Evolutionary conservation across 1,140 invertebrate species (phyloP).

Genomic region (Rhynchophorus ferrugineus): DNA sequence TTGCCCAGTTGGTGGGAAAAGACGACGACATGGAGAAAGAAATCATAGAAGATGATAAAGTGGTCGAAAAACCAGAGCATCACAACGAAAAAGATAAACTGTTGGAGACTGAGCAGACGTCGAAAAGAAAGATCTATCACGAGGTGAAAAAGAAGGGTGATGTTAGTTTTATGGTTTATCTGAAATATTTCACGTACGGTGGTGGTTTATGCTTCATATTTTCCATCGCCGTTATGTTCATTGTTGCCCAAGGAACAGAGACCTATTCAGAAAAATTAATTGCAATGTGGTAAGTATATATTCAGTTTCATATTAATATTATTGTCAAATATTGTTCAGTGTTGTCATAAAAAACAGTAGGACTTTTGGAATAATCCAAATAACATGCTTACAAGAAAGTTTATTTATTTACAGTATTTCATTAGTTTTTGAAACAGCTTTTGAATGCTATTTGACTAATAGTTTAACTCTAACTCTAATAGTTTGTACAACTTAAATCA

Average conservation of each 20-base stretch:
- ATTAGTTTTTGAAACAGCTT: too few species aligned
- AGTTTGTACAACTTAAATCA: too few species aligned
- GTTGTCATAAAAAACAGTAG: too few species aligned
- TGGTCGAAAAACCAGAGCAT: background rate
- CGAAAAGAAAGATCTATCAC: conserved; percentile 24
- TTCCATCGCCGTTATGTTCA: conserved; percentile 15
- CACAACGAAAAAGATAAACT: conserved; percentile 10
- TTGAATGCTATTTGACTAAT: too few species aligned
- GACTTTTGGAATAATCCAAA: too few species aligned
- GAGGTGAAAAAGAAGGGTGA: conserved; percentile 27
- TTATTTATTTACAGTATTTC: too few species aligned
- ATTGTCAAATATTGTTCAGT: too few species aligned
- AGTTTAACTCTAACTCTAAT: too few species aligned
- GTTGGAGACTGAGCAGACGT: conserved; percentile 13
- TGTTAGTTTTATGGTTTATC: conserved; percentile 23
- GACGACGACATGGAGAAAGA: conserved; percentile 24
- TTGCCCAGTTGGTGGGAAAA: conserved; percentile 10
- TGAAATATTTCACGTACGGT: conserved; percentile 26
- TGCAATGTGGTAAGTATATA: conserved; percentile 26
- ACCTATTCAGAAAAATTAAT: conserved; percentile 25
- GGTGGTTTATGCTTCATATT: conserved; percentile 21
- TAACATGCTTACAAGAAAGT: too few species aligned
- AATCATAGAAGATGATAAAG: conserved; percentile 22
- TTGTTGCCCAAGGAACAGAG: conserved; percentile 14
- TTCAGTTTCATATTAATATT: too few species aligned